Evolutionary conservation across 2,888 invertebrate species (phyloP), one percentile per base, ranked within the genome.

Genomic region (Heterodera filipjevi): DNA sequence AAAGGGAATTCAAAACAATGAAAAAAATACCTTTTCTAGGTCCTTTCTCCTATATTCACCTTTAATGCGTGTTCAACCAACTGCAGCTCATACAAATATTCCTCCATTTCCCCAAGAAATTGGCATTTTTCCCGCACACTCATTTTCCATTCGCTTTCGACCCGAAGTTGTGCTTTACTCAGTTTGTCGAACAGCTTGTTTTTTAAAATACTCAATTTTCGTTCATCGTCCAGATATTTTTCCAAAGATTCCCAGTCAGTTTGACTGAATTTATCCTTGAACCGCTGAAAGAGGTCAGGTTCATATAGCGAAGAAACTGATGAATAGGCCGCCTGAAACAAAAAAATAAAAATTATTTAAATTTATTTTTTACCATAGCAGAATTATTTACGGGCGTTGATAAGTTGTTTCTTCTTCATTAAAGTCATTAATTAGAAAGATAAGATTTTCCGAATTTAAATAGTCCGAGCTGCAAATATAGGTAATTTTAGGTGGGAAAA

Each of bases 1-100:
- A n/a, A n/a, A n/a, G n/a, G n/a, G n/a, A n/a, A n/a, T n/a, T n/a
- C n/a, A n/a, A n/a, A n/a, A n/a, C n/a, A n/a, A n/a, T n/a, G n/a
- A n/a, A 19, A 53, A 53, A 53, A 16, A 16, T 22, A 14, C 14
- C 53, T 16, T 16, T 53, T 53, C 19, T 16, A 53, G 53, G 19
- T 53, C 19, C 14, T 22, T 16, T 53, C 19, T 53, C 19, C 19
- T 16, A 19, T 22, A n/a, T 22, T 27, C 32, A 68, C 68, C 35
- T 75, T 75, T 27, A 59, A 66, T 59, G 75, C 75, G 59, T 75
- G 75, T n/a, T 75, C 75, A 1, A 53, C 53, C 46, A 75, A n/a
- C 46, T 75, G 75, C 32, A 75, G 44, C 30, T 75, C 75, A 22
- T 75, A 64, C 10, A 75, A 33, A 64, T 46, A 66, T 30, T 66